Conservation (phyloP, 2,113 vertebrate genomes). For the Seriola rivoliana region DNA sequence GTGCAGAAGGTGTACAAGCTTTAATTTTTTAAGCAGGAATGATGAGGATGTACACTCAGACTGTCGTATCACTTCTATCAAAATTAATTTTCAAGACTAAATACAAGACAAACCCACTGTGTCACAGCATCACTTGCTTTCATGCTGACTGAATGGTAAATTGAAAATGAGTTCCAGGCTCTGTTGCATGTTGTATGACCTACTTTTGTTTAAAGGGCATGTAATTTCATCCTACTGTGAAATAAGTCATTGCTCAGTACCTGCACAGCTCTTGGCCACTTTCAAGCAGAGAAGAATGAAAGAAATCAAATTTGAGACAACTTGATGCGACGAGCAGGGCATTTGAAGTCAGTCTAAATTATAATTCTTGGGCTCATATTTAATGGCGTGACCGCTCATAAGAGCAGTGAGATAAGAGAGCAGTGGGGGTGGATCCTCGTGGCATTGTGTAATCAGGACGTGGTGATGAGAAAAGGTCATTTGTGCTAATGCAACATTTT, state of each 20-base stretch:
- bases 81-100: too few relatives aligned
- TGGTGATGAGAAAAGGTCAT: slow-evolving; percentile 75
- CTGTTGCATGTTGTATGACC: slow-evolving; percentile 36
- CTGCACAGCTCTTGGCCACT: neutral
- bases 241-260: slow-evolving; percentile 7
- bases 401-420: slow-evolving; percentile 35
- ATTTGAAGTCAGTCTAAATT: slow-evolving; percentile 45
- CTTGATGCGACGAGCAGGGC: slow-evolving; percentile 9
- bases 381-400: slow-evolving; percentile 49
- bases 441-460: slow-evolving; percentile 68
- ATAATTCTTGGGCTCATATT: slow-evolving; percentile 36
- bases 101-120: too few relatives aligned
- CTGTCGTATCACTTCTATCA: neutral
- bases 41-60: too few relatives aligned
- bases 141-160: slow-evolving; percentile 34
- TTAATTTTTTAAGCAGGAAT: too few relatives aligned
- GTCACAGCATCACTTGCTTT: neutral
- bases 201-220: slow-evolving; percentile 40
- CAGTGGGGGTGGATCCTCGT: slow-evolving; percentile 55
- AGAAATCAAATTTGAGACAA: slow-evolving; percentile 30
- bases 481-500: slow-evolving; percentile 75
- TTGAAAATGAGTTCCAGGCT: slow-evolving; percentile 14
- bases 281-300: slow-evolving; percentile 2
- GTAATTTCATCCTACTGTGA: slow-evolving; percentile 15
- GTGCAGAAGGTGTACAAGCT: too few relatives aligned